Conservation (phyloP, 2,888 invertebrate species). For the Meteorus cinctellus region DNA sequence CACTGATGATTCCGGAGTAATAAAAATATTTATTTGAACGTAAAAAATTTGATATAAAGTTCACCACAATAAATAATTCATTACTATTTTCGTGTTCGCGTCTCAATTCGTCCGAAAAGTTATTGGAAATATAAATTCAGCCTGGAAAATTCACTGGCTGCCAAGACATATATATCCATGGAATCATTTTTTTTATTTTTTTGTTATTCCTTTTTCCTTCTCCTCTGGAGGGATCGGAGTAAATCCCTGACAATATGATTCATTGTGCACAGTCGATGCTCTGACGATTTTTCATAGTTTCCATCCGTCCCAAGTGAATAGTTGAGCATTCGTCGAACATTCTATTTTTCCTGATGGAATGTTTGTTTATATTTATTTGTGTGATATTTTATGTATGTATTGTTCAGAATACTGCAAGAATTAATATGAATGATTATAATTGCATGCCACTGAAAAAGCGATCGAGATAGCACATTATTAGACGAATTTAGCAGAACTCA, state of each 20-base stretch:
- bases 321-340: constrained; percentile 5
- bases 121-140: constrained; percentile 23
- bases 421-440: background rate
- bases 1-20: too few species aligned
- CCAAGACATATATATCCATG: background rate
- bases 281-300: constrained; percentile 33
- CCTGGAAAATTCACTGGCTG: constrained; percentile 30
- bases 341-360: background rate
- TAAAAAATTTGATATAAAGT: background rate
- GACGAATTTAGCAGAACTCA: background rate
- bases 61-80: background rate
- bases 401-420: background rate
- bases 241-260: constrained; percentile 33
- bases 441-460: background rate
- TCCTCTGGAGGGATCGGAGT: constrained; percentile 4
- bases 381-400: background rate
- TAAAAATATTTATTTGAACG: too few species aligned
- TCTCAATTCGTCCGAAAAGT: constrained; percentile 20
- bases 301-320: constrained; percentile 18
- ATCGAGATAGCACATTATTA: background rate
- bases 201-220: constrained; percentile 6
- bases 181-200: constrained; percentile 15
- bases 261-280: constrained; percentile 27
- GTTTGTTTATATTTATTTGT: background rate
- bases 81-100: background rate